Evolutionary conservation across 1,140 invertebrate genomes (phyloP).

Genomic region (Zaprionus ornatus): DNA sequence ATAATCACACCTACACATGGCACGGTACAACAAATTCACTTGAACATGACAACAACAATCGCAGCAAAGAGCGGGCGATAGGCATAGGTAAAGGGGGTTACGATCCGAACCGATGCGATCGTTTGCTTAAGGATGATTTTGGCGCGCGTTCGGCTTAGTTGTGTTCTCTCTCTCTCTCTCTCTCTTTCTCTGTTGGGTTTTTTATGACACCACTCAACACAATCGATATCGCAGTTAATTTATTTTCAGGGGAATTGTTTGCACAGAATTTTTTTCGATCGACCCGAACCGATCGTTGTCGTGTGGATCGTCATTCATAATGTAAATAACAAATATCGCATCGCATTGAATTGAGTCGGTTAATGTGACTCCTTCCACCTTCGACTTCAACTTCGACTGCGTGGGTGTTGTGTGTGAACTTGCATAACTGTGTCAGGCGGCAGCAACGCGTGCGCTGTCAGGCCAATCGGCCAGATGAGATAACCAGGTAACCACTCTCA

Average conservation of each 20-base stretch:
- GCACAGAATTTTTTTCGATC: slow-evolving; percentile 44
- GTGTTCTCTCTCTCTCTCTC: background rate
- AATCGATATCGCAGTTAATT: slow-evolving; percentile 51
- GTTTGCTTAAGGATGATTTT: slow-evolving; percentile 72
- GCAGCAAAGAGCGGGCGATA: background rate
- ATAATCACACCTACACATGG: slow-evolving; percentile 57
- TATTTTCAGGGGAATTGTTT: slow-evolving; percentile 60
- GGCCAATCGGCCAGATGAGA: slow-evolving; percentile 7
- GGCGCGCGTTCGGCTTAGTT: slow-evolving; percentile 40
- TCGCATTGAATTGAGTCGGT: slow-evolving; percentile 41
- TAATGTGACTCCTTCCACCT: slow-evolving; percentile 29
- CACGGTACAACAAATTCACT: slow-evolving; percentile 61
- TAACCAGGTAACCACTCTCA: slow-evolving; percentile 28
- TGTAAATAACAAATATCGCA: slow-evolving; percentile 55
- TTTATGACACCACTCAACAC: slow-evolving; percentile 43
- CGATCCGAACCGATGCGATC: background rate
- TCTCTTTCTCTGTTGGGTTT: background rate
- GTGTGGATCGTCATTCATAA: slow-evolving; percentile 38
- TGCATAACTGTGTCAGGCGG: slow-evolving; percentile 76
- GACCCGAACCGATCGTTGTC: slow-evolving; percentile 12
- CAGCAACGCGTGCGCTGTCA: slow-evolving; percentile 51
- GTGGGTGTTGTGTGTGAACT: slow-evolving; percentile 75
- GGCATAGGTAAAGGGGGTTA: background rate
- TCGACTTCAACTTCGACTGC: slow-evolving; percentile 30
- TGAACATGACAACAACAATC: slow-evolving; percentile 51